Evolutionary conservation across 2,797 vertebrate genomes (phyloP), one percentile per base, ranked within the genome.

Genomic region (Pipistrellus kuhlii): DNA sequence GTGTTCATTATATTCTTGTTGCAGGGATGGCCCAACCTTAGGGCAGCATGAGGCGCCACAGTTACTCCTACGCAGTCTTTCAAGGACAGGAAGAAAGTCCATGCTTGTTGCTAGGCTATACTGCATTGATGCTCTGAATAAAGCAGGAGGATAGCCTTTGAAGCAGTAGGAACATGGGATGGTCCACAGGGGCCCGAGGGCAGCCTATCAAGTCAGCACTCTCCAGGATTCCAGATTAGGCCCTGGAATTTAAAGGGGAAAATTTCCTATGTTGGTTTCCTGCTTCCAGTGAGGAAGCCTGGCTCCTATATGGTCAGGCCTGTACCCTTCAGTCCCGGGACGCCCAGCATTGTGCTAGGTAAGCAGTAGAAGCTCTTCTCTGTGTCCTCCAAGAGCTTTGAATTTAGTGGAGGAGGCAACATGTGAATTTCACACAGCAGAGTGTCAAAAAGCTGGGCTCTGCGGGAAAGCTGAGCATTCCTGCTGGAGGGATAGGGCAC

Each of bases 1-100:
- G 80, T 11, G 25, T 86, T 90, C 75, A 71, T 96, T 94, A 93
- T 88, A 57, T 87, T 96, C 78, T 78, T 76, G 48, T 64, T 94
- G 82, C 38, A 80, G 66, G 51, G 44, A 23, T 73, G 73, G 64
- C n/a, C 41, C 27, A 18, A 91, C 92, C 55, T 87, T 44, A 75
- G 44, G 81, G 57, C 87, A 83, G 69, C 2, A 1, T 3, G 8
- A 73, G 32, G 20, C 53, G 53, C 59, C 32, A 62, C n/a, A 35
- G 30, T 93, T 86, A 81, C 55, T 94, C 90, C 85, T 83, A 2
- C 14, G 6, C 10, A 30, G n/a, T 88, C 90, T 91, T 94, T 94
- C 38, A 85, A 93, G 90, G 73, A 82, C 4, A 3, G 17, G 41
- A 82, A 75, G 64, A 23, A 53, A 82, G 30, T 35, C 15, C 30